Conservation (phyloP, 1,140 invertebrate genomes). For the Halictus rubicundus region DNA sequence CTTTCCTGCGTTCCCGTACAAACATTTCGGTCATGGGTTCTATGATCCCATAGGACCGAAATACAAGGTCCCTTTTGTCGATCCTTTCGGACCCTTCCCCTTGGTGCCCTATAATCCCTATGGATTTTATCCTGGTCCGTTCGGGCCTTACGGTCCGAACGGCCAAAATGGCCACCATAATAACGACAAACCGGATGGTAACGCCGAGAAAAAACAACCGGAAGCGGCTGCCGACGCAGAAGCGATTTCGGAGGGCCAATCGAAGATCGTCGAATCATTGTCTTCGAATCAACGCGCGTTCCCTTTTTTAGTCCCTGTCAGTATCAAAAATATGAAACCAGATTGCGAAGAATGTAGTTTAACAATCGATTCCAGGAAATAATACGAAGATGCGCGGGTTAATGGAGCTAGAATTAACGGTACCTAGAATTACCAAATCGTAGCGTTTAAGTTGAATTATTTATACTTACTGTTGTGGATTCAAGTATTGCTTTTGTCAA, state of each 20-base stretch:
- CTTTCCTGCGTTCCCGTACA: constrained; percentile 23
- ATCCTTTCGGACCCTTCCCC: background rate
- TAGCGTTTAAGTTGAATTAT: background rate
- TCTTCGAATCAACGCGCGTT: background rate
- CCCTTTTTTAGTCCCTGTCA: background rate
- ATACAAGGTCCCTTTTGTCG: background rate
- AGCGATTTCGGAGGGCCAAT: constrained; percentile 2
- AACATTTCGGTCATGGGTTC: constrained; percentile 17
- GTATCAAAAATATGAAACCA: background rate
- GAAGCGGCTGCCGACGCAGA: background rate
- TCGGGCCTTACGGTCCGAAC: no score
- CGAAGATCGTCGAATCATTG: background rate
- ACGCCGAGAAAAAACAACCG: background rate
- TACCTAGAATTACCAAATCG: no score
- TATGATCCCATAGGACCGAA: background rate
- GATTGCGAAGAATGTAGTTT: background rate
- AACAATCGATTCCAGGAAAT: background rate
- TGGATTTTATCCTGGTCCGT: background rate
- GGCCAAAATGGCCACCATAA: background rate
- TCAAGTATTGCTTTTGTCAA: no score
- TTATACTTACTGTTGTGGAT: background rate
- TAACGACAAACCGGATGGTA: background rate
- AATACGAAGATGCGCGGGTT: no score
- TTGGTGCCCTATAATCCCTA: background rate
- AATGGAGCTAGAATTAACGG: no score